Evolutionary conservation across 2,113 vertebrate genomes (phyloP), one percentile per base, ranked within the genome.

Genomic region (Ascaphus truei): DNA sequence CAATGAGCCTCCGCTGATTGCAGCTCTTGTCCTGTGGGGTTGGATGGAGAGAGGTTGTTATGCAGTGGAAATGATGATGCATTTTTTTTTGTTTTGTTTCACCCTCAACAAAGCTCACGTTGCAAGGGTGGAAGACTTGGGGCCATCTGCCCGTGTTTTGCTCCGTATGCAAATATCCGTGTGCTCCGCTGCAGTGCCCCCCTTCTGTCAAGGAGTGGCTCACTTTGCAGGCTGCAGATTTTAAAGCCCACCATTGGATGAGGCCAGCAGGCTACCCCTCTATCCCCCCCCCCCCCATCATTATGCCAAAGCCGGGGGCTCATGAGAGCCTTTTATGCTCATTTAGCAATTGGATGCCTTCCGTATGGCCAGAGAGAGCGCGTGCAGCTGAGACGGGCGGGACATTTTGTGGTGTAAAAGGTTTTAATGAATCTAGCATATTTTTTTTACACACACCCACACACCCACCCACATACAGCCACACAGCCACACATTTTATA

Each of bases 1-100:
- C 36, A 66, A 75, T 63, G 60, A 51, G 47, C 8, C 23, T 12
- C 59, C 25, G 69, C 62, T 55, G 65, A 73, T 69, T 57, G 45
- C 8, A 20, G 34, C 10, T 33, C 6, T n/a, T 39, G 31, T 27
- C 18, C 43, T 2, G 12, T 53, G 37, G 50, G 63, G 2, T 31
- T 43, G 25, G 55, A 53, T 53, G n/a, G 18, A n/a, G 33, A 39
- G 10, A 39, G 48, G 34, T 41, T 51, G 13, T 12, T 31, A 22
- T 33, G 2, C 26, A 18, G 10, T 61, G n/a, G 15, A 55, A 43
- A 22, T 10, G 25, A 45, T 56, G 33, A 27, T 30, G 16, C 31
- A 7, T 47, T 27, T 12, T 8, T 12, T 39, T 11, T 25, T 10
- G 26, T 52, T 57, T 68, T 58, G n/a, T 22, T 11, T 57, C 31